Percentiles rank a stretch among this genome's conserved stretches.
These are phyloP conservation scores for Glaucopsyche alexis DNA, from an alignment of 2,888 invertebrate genomes.

Conservation along the genomic window DNA sequence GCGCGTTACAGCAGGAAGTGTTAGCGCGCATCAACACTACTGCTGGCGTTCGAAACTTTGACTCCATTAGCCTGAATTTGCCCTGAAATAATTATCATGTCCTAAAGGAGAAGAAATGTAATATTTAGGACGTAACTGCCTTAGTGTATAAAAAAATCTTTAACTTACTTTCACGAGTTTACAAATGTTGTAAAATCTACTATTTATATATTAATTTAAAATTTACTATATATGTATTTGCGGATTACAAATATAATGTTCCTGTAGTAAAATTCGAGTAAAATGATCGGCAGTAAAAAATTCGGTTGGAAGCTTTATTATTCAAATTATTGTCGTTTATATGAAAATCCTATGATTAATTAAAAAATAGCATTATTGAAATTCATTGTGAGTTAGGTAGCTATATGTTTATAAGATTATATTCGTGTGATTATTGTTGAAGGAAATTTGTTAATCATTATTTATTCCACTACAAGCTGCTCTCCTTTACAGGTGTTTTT, in stretches of 20 bases:
- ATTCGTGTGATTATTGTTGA: conserved; percentile 2
- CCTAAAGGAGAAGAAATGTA: neutral
- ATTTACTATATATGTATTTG: neutral
- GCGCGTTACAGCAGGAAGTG: conserved; percentile 87
- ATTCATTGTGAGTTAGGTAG: neutral
- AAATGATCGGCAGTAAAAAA: neutral
- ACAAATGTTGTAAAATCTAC: neutral
- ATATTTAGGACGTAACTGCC: neutral
- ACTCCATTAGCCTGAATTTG: conserved; percentile 75
- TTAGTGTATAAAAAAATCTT: neutral
- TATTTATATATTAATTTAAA: too few species aligned
- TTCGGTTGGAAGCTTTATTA: conserved; percentile 22
- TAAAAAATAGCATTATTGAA: neutral
- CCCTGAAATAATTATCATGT: conserved; percentile 46
- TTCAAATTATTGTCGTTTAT: neutral
- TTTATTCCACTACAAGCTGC: conserved; percentile 1
- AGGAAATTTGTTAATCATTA: neutral
- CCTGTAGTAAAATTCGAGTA: neutral
- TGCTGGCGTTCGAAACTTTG: conserved; percentile 60
- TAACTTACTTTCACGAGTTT: neutral
- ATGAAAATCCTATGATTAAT: neutral
- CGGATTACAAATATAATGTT: conserved; percentile 4
- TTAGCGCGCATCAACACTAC: conserved; percentile 72
- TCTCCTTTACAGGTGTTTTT: neutral
- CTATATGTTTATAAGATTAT: neutral